Evolutionary conservation across 2,888 invertebrate species (phyloP).

Genomic region (Conistra vaccinii): DNA sequence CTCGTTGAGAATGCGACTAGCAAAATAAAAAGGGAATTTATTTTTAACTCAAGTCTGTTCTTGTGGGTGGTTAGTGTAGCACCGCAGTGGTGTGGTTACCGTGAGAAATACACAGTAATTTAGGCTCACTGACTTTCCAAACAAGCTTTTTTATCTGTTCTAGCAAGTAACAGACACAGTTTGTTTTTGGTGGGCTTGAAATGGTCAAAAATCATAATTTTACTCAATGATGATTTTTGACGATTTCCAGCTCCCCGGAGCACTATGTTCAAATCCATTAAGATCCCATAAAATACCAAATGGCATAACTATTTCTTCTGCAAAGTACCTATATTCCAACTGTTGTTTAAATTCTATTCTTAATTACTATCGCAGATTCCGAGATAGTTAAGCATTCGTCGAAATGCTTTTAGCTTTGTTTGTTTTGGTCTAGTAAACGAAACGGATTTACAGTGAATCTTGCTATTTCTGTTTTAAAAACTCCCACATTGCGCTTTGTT

Average conservation of each 20-base stretch:
- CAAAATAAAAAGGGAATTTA: slow-evolving; percentile 64
- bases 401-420: slow-evolving; percentile 54
- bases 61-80: slow-evolving; percentile 26
- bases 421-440: slow-evolving; percentile 26
- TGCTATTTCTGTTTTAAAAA: slow-evolving; percentile 9
- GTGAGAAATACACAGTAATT: slow-evolving; percentile 21
- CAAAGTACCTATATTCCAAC: background rate
- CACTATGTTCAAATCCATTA: background rate
- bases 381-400: background rate
- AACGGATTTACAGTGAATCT: slow-evolving; percentile 20
- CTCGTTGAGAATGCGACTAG: slow-evolving; percentile 38
- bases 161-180: no score
- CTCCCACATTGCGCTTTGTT: slow-evolving; percentile 6
- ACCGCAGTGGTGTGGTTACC: slow-evolving; percentile 8
- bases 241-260: no score
- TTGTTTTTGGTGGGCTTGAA: no score
- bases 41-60: slow-evolving; percentile 56
- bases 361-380: slow-evolving; percentile 1
- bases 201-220: no score
- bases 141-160: no score
- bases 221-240: no score
- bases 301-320: background rate
- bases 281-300: background rate
- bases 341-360: background rate
- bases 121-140: background rate